Evolutionary conservation across 2,888 invertebrate species (phyloP), one percentile per base, ranked within the genome.

Genomic region (Pollenia labialis): DNA sequence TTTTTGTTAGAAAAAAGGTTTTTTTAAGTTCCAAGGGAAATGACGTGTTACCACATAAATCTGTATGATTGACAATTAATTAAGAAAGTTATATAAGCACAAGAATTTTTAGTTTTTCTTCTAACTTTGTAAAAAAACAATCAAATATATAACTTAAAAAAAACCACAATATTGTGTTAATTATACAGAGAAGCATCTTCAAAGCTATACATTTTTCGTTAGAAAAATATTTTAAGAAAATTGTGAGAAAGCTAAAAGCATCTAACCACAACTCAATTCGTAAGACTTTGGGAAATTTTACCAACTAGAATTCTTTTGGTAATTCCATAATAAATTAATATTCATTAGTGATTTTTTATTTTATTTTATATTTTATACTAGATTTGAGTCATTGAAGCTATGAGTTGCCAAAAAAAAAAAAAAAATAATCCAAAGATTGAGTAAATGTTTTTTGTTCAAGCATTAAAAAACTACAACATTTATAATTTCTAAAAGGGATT

Each of bases 171-270:
- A 48, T 32, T 48, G 18, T 42, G 9, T 54, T 14, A 42, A 44
- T 44, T 71, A 44, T 23, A 48, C 46, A 46, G 42, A 46, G 42
- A 32, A 32, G 12, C 12, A 46, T 14, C 11, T 32, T 12, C 32
- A 58, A 68, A 50, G 18, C 23, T 44, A 71, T 18, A 16, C 18
- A 46, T 32, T 42, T 48, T 58, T 58, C 46, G n/a, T 23, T 48
- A 11, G 56, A 68, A 58, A 58, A 58, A 32, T 58, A 58, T 32
- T 58, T 58, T 14, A 58, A 58, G 58, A 58, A 77, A 77, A 56
- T 56, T 56, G 4, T 40, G 16, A 16, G 4, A 46, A 62, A 74
- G 60, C 23, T 8, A 18, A 69, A 23, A 16, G 32, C 44, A n/a
- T 23, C 2, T 23, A 66, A 58, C 56, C 77, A 77, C 77, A 68